A percentile compares a stretch with the other conserved stretches of the same genome.
These are phyloP conservation scores for Vultur gryphus DNA, from an alignment of 2,797 vertebrate species.

Conservation along the genomic window DNA sequence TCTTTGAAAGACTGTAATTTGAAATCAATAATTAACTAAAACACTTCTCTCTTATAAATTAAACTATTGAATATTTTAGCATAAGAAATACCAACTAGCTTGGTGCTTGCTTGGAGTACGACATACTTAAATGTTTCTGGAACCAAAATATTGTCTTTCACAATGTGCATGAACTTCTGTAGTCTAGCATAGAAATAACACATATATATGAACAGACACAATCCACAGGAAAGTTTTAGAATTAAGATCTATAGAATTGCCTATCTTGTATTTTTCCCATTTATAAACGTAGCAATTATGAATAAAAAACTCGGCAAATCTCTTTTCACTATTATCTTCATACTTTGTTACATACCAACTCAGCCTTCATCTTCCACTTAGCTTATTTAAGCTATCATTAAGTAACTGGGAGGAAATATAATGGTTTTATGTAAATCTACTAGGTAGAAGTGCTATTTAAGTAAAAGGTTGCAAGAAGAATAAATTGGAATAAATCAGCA, in stretches of 20 bases:
- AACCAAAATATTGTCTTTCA: neutral
- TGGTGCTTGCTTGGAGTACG: neutral
- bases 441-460: neutral
- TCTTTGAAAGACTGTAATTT: neutral
- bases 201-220: neutral
- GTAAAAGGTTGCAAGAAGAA: neutral
- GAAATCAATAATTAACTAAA: neutral
- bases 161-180: neutral
- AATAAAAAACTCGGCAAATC: neutral
- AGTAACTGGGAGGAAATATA: neutral
- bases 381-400: neutral
- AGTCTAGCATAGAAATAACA: neutral
- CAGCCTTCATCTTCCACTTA: neutral
- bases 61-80: neutral
- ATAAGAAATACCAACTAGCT: neutral
- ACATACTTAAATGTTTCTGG: neutral
- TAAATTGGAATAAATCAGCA: neutral
- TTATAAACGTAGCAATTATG: neutral
- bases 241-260: neutral
- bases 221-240: neutral
- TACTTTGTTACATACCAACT: neutral
- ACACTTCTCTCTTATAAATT: neutral
- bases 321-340: neutral
- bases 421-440: neutral
- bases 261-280: neutral